Evolutionary conservation across 2,113 vertebrate genomes (phyloP).

Genomic region (Psammodynastes pulverulentus): DNA sequence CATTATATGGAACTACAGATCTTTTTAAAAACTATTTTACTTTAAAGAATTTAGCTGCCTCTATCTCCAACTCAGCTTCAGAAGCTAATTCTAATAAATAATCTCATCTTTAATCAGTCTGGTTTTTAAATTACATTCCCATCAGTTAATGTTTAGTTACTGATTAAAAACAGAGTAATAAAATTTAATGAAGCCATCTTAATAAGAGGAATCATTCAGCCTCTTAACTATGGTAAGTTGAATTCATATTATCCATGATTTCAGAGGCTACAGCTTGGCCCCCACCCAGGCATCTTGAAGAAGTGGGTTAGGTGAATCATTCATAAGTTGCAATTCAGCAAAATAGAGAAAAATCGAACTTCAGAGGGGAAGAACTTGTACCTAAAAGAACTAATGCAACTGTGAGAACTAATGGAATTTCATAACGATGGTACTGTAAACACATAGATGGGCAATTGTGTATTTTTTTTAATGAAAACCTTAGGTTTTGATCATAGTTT

Average conservation of each 20-base stretch:
- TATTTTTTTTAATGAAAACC: not conserved
- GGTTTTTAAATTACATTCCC: slow-evolving; percentile 6
- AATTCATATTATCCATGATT: slow-evolving; percentile 16
- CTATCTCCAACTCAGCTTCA: slow-evolving; percentile 2
- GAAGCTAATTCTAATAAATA: slow-evolving; percentile 28
- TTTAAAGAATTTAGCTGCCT: slow-evolving; percentile 12
- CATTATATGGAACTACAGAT: not conserved
- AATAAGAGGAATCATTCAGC: slow-evolving; percentile 30
- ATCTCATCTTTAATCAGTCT: slow-evolving; percentile 30
- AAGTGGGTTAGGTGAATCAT: not conserved
- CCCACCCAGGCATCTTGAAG: not conserved
- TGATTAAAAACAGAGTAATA: slow-evolving; percentile 49
- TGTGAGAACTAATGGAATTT: not conserved
- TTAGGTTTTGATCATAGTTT: not conserved
- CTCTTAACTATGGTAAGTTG: slow-evolving; percentile 27
- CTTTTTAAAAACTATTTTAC: not conserved
- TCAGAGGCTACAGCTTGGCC: slow-evolving; percentile 1
- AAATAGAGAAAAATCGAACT: not conserved
- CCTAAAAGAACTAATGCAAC: not conserved
- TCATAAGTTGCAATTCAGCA: not conserved
- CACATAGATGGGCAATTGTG: not conserved
- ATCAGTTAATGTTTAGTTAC: slow-evolving; percentile 50
- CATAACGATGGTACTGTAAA: not conserved
- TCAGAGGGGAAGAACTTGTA: not conserved
- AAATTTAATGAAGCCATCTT: slow-evolving; percentile 39